Percentiles rank a stretch among this genome's conserved stretches.
phyloP scores from a whole-genome alignment of 1,140 invertebrate species.

The Achroia grisella region DNA sequence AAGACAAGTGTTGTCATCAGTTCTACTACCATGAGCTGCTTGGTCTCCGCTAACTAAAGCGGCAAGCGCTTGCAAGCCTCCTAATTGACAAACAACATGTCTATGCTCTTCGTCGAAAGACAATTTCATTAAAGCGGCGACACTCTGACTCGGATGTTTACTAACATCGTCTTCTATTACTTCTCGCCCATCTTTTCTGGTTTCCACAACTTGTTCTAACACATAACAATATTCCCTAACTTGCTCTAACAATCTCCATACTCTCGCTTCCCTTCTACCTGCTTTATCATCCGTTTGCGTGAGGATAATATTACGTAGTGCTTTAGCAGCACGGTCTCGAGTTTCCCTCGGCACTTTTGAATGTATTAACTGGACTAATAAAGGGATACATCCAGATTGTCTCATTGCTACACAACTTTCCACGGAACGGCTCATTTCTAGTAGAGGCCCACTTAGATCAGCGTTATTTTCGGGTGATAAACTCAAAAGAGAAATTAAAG shows the following conservation, averaged over 20 bases:
- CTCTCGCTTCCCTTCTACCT: slow-evolving; percentile 88
- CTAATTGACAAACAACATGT: slow-evolving; percentile 94
- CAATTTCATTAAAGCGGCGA: slow-evolving; percentile 96
- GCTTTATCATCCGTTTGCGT: slow-evolving; percentile 94
- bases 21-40: slow-evolving; percentile 84
- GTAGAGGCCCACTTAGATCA: slow-evolving; percentile 89
- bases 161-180: slow-evolving; percentile 79
- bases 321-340: slow-evolving; percentile 85
- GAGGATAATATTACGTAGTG: slow-evolving; percentile 94
- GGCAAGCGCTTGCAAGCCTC: slow-evolving; percentile 92
- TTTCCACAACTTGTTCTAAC: slow-evolving; percentile 74
- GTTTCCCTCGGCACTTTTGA: slow-evolving; percentile 82
- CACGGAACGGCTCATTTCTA: slow-evolving; percentile 92
- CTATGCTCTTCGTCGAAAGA: slow-evolving; percentile 97
- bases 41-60: slow-evolving; percentile 92
- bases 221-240: slow-evolving; percentile 84
- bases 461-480: slow-evolving; percentile 85
- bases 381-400: slow-evolving; percentile 93
- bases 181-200: slow-evolving; percentile 68
- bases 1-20: slow-evolving; percentile 87
- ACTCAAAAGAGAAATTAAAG: slow-evolving; percentile 90
- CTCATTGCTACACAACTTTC: slow-evolving; percentile 94
- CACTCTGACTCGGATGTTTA: slow-evolving; percentile 87
- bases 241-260: slow-evolving; percentile 88
- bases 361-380: slow-evolving; percentile 94